These are phyloP conservation scores for Belonocnema kinseyi DNA, from an alignment of 1,140 invertebrate species.

Conservation along the genomic window DNA sequence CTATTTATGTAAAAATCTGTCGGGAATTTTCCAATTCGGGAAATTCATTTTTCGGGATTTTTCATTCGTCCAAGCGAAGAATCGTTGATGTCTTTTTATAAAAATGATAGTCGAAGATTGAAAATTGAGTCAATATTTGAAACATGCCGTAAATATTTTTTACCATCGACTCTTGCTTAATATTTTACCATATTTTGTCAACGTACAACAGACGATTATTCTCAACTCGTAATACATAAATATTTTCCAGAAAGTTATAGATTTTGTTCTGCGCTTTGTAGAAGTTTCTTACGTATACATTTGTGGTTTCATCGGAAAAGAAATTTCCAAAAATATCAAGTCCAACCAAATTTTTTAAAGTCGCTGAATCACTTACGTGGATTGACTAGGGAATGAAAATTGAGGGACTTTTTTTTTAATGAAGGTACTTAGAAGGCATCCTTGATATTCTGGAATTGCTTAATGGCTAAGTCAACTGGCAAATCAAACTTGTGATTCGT, in stretches of 20 bases:
- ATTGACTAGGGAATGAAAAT: constrained; percentile 15
- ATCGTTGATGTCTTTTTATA: neutral
- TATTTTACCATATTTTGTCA: neutral
- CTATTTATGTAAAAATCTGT: too few relatives aligned
- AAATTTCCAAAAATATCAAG: neutral
- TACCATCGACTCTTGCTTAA: constrained; percentile 7
- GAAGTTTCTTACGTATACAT: neutral
- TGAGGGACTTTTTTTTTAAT: constrained; percentile 12
- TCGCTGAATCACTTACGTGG: constrained; percentile 27
- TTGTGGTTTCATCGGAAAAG: neutral
- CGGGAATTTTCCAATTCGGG: too few relatives aligned
- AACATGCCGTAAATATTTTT: neutral
- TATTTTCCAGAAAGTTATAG: constrained; percentile 22
- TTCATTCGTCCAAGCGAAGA: neutral
- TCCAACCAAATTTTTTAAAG: neutral
- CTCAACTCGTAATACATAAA: constrained; percentile 22
- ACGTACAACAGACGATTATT: neutral
- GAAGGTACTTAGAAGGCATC: constrained; percentile 87
- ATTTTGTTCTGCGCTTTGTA: constrained; percentile 8
- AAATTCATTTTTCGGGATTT: too few relatives aligned
- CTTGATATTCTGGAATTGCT: constrained; percentile 98
- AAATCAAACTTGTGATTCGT: constrained; percentile 92
- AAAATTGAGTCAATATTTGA: constrained; percentile 1
- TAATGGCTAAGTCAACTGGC: constrained; percentile 95
- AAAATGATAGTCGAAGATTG: neutral